Conservation (phyloP, 2,888 invertebrate species). For the Conchocele bisecta region DNA sequence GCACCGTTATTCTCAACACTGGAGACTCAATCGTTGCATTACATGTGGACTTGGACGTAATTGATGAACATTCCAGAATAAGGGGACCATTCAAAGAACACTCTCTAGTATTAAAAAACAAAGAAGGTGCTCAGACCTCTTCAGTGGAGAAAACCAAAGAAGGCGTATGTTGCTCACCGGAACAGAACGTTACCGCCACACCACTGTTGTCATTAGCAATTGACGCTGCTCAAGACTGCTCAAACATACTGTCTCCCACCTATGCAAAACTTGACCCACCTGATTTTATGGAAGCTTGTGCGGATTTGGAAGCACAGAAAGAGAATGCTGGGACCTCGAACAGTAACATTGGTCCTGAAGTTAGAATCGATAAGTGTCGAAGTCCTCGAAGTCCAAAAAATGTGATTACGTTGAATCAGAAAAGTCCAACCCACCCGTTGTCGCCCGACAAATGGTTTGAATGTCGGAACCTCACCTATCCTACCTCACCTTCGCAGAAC, state of each 20-base stretch:
- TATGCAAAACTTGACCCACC: constrained; percentile 17
- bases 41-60: constrained; percentile 83
- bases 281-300: constrained; percentile 12
- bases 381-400: constrained; percentile 57
- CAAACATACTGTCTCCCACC: constrained; percentile 1
- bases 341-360: constrained; percentile 8
- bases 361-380: constrained; percentile 40
- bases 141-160: constrained; percentile 49
- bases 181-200: constrained; percentile 34
- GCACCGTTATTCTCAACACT: constrained; percentile 91
- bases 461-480: constrained; percentile 36
- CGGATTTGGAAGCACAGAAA: constrained; percentile 51
- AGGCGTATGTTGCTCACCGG: constrained; percentile 46
- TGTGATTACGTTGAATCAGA: constrained; percentile 51
- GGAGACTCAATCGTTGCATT: constrained; percentile 92
- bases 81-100: constrained; percentile 31
- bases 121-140: constrained; percentile 34
- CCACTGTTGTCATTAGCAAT: constrained; percentile 26
- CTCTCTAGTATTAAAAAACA: constrained; percentile 36
- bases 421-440: constrained; percentile 44
- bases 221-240: constrained; percentile 26
- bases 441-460: constrained; percentile 53
- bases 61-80: constrained; percentile 23
- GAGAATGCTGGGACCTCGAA: constrained; percentile 50
- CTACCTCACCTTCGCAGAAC: constrained; percentile 38